A percentile compares a stretch with the other conserved stretches of the same genome.
These are phyloP conservation scores for Eupithecia tripunctaria DNA, from an alignment of 2,888 invertebrate genomes.

Conservation along the genomic window DNA sequence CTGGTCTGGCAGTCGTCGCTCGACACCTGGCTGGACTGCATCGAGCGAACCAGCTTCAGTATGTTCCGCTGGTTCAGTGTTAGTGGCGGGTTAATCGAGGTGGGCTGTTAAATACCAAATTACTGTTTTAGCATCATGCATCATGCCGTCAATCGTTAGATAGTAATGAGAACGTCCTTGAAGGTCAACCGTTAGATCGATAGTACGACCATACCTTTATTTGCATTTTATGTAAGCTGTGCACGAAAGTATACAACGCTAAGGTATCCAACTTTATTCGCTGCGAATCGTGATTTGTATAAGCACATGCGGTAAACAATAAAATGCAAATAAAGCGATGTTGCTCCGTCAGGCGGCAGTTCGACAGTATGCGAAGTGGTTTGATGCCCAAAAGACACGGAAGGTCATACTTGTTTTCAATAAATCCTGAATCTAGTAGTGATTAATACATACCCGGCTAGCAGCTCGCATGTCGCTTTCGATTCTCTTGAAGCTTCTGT, in stretches of 20 bases:
- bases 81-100: constrained; percentile 83
- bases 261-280: constrained; percentile 65
- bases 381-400: constrained; percentile 59
- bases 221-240: constrained; percentile 84
- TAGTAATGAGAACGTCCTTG: constrained; percentile 56
- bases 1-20: constrained; percentile 82
- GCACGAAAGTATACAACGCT: constrained; percentile 71
- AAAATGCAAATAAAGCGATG: constrained; percentile 84
- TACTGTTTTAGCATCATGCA: constrained; percentile 75
- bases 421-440: constrained; percentile 30
- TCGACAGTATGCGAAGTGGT: constrained; percentile 62
- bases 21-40: constrained; percentile 83
- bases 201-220: constrained; percentile 68
- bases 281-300: constrained; percentile 68
- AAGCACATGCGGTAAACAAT: constrained; percentile 83
- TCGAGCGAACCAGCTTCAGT: constrained; percentile 84
- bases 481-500: constrained; percentile 89
- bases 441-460: constrained; percentile 70
- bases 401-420: constrained; percentile 51
- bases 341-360: constrained; percentile 63
- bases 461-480: constrained; percentile 83
- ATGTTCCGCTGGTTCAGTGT: constrained; percentile 85
- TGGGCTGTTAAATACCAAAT: constrained; percentile 83
- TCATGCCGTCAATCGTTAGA: constrained; percentile 72
- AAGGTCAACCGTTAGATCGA: constrained; percentile 59